Percentiles rank a stretch among this genome's conserved stretches.
phyloP scores from a whole-genome alignment of 2,888 invertebrate genomes.

The Resseliella maxima region DNA sequence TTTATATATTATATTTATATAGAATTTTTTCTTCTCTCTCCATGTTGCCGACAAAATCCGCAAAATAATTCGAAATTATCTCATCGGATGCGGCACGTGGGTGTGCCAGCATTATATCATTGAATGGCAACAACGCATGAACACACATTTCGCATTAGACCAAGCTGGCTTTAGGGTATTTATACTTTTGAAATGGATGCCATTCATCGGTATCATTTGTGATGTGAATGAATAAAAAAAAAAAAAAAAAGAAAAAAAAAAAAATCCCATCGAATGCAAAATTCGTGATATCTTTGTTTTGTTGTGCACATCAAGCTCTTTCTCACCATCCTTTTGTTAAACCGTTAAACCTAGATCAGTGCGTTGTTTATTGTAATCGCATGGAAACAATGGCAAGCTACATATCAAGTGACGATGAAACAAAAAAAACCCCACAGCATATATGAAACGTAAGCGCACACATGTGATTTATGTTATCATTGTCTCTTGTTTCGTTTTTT shows the following conservation, averaged over 20 bases:
- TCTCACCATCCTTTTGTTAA: not conserved
- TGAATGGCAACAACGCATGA: not conserved
- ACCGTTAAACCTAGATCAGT: not conserved
- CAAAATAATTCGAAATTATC: not conserved
- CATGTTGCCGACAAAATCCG: not conserved
- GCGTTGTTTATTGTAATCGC: not conserved
- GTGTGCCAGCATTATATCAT: not conserved
- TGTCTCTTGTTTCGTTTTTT: not conserved
- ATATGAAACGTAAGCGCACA: not conserved
- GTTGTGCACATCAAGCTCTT: too few relatives aligned
- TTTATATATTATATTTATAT: too few relatives aligned
- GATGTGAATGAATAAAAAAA: too few relatives aligned
- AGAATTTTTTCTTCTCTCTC: too few relatives aligned
- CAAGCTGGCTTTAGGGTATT: constrained; percentile 40
- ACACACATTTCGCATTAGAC: not conserved
- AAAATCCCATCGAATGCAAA: not conserved
- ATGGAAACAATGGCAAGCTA: not conserved
- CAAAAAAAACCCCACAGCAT: not conserved
- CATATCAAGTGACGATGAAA: not conserved
- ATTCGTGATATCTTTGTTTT: not conserved
- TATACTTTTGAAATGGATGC: not conserved
- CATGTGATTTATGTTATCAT: constrained; percentile 12
- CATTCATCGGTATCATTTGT: constrained; percentile 16
- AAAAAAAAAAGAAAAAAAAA: too few relatives aligned
- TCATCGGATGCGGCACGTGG: constrained; percentile 30